Base-by-base conservation (phyloP, 2,113 vertebrate species). In the Ophthalmolycus amberensis region DNA sequence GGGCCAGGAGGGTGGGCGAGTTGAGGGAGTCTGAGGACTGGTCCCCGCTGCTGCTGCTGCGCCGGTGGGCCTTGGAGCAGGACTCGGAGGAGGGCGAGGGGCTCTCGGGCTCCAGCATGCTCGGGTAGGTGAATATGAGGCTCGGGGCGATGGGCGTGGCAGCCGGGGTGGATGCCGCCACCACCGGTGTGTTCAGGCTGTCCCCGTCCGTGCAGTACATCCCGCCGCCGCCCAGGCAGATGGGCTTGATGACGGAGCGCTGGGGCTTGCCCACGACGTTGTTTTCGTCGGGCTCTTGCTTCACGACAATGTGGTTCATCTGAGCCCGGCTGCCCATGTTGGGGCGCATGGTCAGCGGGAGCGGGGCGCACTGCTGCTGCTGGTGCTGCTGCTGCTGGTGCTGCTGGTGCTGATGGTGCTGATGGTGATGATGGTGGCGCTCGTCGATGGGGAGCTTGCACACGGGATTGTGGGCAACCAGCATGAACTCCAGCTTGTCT, bases 21-120 rank as follows among this genome's bases (percentile, higher is more conserved):
- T 99, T 99, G 95, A 99, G 98, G 91, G 98, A 99, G 96, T 99
- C 99, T 20, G 98, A 99, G 1, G 98, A 99, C 92, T 99, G 99
- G 92, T 99, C 99, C 37, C 99, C 99, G 0, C 99, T 99, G 96
- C 99, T 99, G 94, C 98, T 99, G 96, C 98, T 99, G 88, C 98
- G 96, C 85, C 98, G 97, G 90, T 99, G 98, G 78, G 98, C 98
- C 95, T 99, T 99, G 92, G 98, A 99, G 93, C 98, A 99, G 29
- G 98, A 99, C 94, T 99, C 98, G 0, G 98, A 99, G 3, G 98
- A 97, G 4, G 98, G 97, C 0, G 97, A 96, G 1, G 98, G 97
- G 60, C 97, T 98, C 81, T 99, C 98, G 34, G 98, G 97, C 94
- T 99, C 98, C 94, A 99, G 94, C 91, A 99, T 97, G 12, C 90